These are phyloP conservation scores for Ceratina australensis DNA, from an alignment of 1,140 invertebrate genomes.

Conservation along the genomic window DNA sequence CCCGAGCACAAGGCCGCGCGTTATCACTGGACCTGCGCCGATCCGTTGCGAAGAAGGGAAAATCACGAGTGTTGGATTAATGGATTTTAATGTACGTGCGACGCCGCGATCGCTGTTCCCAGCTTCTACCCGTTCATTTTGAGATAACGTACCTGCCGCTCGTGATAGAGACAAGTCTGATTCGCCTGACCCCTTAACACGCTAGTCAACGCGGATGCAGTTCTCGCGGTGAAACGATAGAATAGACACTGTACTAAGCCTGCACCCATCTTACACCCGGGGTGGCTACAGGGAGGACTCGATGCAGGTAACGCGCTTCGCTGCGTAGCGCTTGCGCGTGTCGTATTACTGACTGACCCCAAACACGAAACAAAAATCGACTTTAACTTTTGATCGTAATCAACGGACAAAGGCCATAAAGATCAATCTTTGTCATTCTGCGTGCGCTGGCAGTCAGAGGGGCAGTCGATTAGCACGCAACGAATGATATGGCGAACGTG, in stretches of 20 bases:
- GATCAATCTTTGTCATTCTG: not conserved
- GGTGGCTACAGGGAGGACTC: slow-evolving; percentile 11
- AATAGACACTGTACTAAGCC: slow-evolving; percentile 49
- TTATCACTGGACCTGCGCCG: slow-evolving; percentile 40
- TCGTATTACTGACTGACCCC: slow-evolving; percentile 40
- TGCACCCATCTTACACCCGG: slow-evolving; percentile 51
- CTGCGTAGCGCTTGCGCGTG: slow-evolving; percentile 44
- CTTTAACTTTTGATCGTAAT: slow-evolving; percentile 3
- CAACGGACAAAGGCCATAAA: slow-evolving; percentile 10
- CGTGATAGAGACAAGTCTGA: slow-evolving; percentile 5
- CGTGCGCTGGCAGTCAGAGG: not conserved
- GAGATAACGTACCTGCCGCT: slow-evolving; percentile 44
- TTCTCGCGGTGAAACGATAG: slow-evolving; percentile 26
- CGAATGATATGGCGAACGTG: not conserved
- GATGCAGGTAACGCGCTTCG: slow-evolving; percentile 20
- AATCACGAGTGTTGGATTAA: slow-evolving; percentile 15
- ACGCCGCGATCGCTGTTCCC: not conserved
- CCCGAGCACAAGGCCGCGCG: slow-evolving; percentile 31
- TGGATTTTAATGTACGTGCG: not conserved
- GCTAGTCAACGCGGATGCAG: not conserved
- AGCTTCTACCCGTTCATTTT: not conserved
- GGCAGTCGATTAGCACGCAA: not conserved
- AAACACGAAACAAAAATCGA: not conserved
- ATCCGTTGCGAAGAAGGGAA: slow-evolving; percentile 15
- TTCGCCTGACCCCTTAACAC: not conserved